Conservation (phyloP, 1,140 invertebrate genomes). For the Caerostris darwini region DNA sequence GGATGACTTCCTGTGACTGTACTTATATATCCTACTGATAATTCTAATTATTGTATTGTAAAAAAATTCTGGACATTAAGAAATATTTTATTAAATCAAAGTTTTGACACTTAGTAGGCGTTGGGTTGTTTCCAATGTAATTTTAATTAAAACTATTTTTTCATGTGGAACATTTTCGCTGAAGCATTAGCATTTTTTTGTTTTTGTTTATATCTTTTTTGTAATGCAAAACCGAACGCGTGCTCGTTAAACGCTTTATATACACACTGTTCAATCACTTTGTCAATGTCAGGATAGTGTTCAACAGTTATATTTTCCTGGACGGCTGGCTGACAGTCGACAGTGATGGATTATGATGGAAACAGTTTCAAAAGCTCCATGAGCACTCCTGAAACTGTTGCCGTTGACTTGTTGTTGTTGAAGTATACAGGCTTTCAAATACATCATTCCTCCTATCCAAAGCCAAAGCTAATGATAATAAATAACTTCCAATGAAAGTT, state of each 20-base stretch:
- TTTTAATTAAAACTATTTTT: background rate
- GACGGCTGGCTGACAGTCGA: background rate
- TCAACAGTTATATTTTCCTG: background rate
- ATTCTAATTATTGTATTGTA: too few species aligned
- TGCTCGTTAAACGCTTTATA: background rate
- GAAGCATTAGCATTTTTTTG: background rate
- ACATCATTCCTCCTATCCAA: background rate
- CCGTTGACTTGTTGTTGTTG: background rate
- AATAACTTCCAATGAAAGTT: background rate
- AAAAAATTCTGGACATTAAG: too few species aligned
- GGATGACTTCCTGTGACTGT: too few species aligned
- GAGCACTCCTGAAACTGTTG: background rate
- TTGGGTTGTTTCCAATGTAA: background rate
- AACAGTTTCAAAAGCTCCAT: background rate
- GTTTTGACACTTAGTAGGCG: too few species aligned
- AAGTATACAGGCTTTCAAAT: background rate
- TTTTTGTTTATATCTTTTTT: background rate
- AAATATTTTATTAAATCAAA: too few species aligned
- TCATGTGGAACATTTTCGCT: background rate
- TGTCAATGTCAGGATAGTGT: background rate
- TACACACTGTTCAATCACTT: background rate
- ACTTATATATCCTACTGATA: too few species aligned
- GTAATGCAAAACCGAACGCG: background rate
- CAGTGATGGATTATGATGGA: constrained; percentile 38
- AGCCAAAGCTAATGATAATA: constrained; percentile 5